These are phyloP conservation scores for Microplitis mediator DNA, from an alignment of 1,140 invertebrate species.

Conservation along the genomic window DNA sequence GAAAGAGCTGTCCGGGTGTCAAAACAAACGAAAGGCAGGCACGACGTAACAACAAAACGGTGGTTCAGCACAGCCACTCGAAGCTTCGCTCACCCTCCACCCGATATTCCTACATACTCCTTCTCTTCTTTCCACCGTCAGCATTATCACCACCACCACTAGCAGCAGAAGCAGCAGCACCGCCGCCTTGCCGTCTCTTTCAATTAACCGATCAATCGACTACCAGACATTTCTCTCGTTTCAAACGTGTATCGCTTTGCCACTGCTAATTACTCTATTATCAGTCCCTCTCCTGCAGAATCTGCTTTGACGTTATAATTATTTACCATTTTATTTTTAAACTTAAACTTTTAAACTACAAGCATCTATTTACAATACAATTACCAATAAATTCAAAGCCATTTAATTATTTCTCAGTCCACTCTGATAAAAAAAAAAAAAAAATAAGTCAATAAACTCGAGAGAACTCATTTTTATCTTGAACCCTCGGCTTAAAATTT, in stretches of 20 bases:
- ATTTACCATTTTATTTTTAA: too few relatives aligned
- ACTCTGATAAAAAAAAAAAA: too few relatives aligned
- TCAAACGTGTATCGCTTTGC: constrained; percentile 53
- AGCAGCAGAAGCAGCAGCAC: constrained; percentile 22
- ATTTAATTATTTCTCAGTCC: too few relatives aligned
- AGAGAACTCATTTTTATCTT: too few relatives aligned
- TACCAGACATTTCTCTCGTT: constrained; percentile 44
- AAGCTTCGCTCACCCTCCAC: constrained; percentile 29
- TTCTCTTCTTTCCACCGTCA: constrained; percentile 21
- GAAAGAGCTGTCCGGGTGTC: constrained; percentile 62
- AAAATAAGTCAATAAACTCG: too few relatives aligned
- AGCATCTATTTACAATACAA: not conserved
- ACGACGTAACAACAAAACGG: constrained; percentile 49
- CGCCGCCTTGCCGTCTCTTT: constrained; percentile 46
- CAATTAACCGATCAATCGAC: constrained; percentile 61
- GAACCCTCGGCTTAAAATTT: too few relatives aligned
- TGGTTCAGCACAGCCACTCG: constrained; percentile 50
- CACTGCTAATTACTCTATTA: constrained; percentile 37
- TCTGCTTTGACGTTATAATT: too few relatives aligned
- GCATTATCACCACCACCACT: too few relatives aligned
- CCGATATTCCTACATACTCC: constrained; percentile 26
- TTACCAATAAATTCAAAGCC: not conserved
- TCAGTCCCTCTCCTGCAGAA: too few relatives aligned
- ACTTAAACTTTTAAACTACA: too few relatives aligned
- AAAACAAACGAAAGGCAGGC: constrained; percentile 52